Evolutionary conservation across 2,888 invertebrate species (phyloP).

Genomic region (Conistra vaccinii): DNA sequence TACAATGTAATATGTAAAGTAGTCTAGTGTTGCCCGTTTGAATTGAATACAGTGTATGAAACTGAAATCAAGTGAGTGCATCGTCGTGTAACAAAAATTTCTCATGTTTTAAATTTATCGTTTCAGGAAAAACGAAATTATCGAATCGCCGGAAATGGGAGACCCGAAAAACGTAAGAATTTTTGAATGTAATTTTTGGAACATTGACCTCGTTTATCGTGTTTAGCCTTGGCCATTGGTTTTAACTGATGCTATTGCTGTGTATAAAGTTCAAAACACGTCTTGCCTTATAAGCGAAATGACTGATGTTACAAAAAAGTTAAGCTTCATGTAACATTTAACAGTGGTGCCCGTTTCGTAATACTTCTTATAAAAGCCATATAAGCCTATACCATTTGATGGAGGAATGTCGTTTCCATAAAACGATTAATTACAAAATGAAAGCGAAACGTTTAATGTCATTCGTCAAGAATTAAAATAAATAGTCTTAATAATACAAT

Average conservation of each 20-base stretch:
- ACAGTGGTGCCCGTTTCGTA: slow-evolving; percentile 19
- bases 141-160: slow-evolving; percentile 71
- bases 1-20: slow-evolving; percentile 72
- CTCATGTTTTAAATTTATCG: slow-evolving; percentile 52
- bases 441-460: slow-evolving; percentile 41
- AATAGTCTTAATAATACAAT: slow-evolving; percentile 34
- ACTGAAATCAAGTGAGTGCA: slow-evolving; percentile 41
- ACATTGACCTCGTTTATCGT: slow-evolving; percentile 36
- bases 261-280: slow-evolving; percentile 37
- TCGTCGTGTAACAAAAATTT: slow-evolving; percentile 22
- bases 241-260: slow-evolving; percentile 34
- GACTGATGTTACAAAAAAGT: slow-evolving; percentile 26
- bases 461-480: slow-evolving; percentile 46
- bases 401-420: slow-evolving; percentile 2
- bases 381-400: background rate
- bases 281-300: slow-evolving; percentile 51
- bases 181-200: slow-evolving; percentile 35
- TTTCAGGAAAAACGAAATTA: slow-evolving; percentile 81
- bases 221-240: slow-evolving; percentile 55
- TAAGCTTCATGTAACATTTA: slow-evolving; percentile 22
- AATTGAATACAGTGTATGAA: slow-evolving; percentile 52
- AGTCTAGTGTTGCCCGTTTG: slow-evolving; percentile 58
- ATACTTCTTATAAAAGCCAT: slow-evolving; percentile 5
- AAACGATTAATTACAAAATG: slow-evolving; percentile 18
- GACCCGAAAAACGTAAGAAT: slow-evolving; percentile 77